These are phyloP conservation scores for Ageneiosus marmoratus DNA, from an alignment of 2,113 vertebrate genomes.

Conservation along the genomic window DNA sequence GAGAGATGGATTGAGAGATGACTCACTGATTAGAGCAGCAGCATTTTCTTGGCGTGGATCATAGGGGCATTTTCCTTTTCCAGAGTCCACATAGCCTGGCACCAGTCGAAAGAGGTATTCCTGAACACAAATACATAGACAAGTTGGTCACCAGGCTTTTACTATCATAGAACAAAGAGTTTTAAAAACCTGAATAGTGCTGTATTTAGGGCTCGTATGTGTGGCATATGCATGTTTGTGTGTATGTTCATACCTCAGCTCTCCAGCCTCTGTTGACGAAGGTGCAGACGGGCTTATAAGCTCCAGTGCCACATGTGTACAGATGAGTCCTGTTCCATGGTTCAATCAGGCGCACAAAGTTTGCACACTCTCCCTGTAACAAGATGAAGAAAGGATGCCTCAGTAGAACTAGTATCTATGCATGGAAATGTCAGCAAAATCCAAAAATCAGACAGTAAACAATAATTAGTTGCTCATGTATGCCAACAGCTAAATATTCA, in stretches of 20 bases:
- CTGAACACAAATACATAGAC: constrained; percentile 61
- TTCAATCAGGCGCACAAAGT: constrained; percentile 76
- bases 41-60: constrained; percentile 80
- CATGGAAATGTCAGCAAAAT: constrained; percentile 10
- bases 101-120: constrained; percentile 83
- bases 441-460: not conserved
- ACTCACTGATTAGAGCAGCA: constrained; percentile 78
- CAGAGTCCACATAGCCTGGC: constrained; percentile 76
- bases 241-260: constrained; percentile 72
- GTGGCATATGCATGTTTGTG: not conserved
- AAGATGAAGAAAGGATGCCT: not conserved
- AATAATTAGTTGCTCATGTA: not conserved
- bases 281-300: constrained; percentile 81
- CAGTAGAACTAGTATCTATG: not conserved
- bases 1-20: not conserved
- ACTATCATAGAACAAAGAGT: constrained; percentile 29
- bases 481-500: not conserved
- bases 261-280: constrained; percentile 83
- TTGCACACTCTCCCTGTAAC: constrained; percentile 69
- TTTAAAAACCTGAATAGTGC: constrained; percentile 9
- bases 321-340: constrained; percentile 84
- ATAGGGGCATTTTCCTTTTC: constrained; percentile 83
- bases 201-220: constrained; percentile 21
- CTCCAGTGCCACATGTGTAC: constrained; percentile 82
- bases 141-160: not conserved